Base-by-base conservation (phyloP, 1,140 invertebrate genomes). In the Penaeus chinensis region DNA sequence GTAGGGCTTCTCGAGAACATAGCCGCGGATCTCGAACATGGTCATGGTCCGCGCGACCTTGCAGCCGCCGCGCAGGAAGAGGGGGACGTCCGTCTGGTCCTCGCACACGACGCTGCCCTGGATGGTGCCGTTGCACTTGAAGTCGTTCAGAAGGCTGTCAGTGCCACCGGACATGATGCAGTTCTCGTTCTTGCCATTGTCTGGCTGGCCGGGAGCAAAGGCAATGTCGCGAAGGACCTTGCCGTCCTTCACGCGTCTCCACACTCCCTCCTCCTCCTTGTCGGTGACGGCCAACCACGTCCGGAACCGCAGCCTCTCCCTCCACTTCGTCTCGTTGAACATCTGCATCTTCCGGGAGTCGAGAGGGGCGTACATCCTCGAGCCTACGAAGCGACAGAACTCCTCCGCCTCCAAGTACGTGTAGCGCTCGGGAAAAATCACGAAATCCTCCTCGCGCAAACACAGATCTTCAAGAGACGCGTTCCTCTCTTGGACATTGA, bases 1-100 rank as follows among this genome's bases (percentile, higher is more conserved):
- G 54, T 13, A 54, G 54, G 54, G 54, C 54, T 54, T 54, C 54
- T 54, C 5, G 11, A 54, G 54, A 8, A 54, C 54, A 20, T 83
- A 83, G n/a, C 81, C 86, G 11, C 82, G 65, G 5, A 87, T 42
- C 78, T 87, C 86, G 66, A 83, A 82, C 80, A 82, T 87, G 22
- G 61, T 87, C 66, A 82, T 80, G 7, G 85, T 82, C 22, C 47
- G 2, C 24, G 24, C 13, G 5, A 65, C 85, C 61, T 60, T 54
- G 27, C 85, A 87, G 1, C 61, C 63, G 20, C 85, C 85, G 37
- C 85, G 37, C 11, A 87, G 63, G 42, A 74, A 87, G 10, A 87
- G 69, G 13, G 79, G 65, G 10, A 27, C 27, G 16, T 27, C n/a
- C 7, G 37, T 19, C 19, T 10, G 54, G 11, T 74, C 69, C 22